Evolutionary conservation across 2,888 invertebrate species (phyloP).

Genomic region (Pemphredon lugubris): DNA sequence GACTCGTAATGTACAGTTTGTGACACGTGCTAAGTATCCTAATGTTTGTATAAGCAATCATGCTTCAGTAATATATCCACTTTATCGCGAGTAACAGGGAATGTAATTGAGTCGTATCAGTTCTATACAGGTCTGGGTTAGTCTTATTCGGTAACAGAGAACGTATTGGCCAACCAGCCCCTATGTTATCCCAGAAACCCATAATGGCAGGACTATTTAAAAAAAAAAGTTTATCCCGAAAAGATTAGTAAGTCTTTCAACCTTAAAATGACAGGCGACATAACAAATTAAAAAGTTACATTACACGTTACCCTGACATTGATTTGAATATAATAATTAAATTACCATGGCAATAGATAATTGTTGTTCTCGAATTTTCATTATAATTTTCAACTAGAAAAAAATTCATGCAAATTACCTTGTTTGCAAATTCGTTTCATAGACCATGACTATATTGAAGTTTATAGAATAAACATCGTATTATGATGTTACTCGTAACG

Average conservation of each 20-base stretch:
- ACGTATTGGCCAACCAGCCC: constrained; percentile 33
- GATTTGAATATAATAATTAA: constrained; percentile 43
- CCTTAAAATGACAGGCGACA: constrained; percentile 35
- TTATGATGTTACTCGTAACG: constrained; percentile 11
- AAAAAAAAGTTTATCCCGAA: constrained; percentile 35
- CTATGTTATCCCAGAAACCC: constrained; percentile 58
- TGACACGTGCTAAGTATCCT: constrained; percentile 33
- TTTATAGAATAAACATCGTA: constrained; percentile 28
- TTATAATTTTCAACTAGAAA: constrained; percentile 18
- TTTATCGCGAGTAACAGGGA: constrained; percentile 55
- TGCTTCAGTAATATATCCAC: constrained; percentile 47
- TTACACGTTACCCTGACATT: constrained; percentile 50
- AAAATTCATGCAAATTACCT: constrained; percentile 18
- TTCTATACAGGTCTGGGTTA: constrained; percentile 65
- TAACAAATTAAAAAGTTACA: constrained; percentile 40
- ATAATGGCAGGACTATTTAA: constrained; percentile 65
- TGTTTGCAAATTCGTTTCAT: constrained; percentile 9
- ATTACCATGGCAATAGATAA: constrained; percentile 30
- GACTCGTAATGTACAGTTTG: constrained; percentile 30
- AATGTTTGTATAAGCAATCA: constrained; percentile 53
- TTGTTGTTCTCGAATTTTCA: constrained; percentile 14
- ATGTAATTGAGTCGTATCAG: constrained; percentile 59
- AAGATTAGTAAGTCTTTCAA: constrained; percentile 45
- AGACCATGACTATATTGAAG: constrained; percentile 21
- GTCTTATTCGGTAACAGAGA: constrained; percentile 59